phyloP scores from a whole-genome alignment of 2,888 invertebrate genomes.

The Cephus runcator region DNA sequence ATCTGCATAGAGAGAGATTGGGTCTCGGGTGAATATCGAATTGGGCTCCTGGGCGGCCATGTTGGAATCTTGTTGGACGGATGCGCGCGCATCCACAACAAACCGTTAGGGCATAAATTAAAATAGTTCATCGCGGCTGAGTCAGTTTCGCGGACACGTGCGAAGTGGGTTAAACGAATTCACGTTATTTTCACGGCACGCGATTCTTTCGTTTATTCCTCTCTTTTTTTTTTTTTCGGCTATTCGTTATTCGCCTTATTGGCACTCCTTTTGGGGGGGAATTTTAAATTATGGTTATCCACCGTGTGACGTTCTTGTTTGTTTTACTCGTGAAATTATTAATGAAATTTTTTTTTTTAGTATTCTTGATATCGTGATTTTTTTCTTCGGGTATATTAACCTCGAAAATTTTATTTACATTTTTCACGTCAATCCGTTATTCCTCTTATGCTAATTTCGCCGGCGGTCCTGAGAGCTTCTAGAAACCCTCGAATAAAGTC shows the following conservation, averaged over 20 bases:
- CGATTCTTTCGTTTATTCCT: too few species aligned
- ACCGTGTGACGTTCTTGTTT: too few species aligned
- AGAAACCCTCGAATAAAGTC: neutral
- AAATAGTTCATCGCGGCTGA: neutral
- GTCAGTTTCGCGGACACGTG: neutral
- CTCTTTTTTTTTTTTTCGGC: too few species aligned
- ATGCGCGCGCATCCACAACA: neutral
- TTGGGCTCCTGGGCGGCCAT: neutral
- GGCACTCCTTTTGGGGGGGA: too few species aligned
- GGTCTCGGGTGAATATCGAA: neutral
- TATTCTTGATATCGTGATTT: too few species aligned
- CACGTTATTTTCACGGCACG: neutral
- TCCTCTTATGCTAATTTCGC: slow-evolving; percentile 16
- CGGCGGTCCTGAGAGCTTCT: slow-evolving; percentile 7
- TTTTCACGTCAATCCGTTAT: neutral
- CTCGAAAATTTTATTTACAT: too few species aligned
- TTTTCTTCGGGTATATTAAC: too few species aligned
- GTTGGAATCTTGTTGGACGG: neutral
- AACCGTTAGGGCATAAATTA: neutral
- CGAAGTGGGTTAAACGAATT: slow-evolving; percentile 1
- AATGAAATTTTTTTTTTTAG: too few species aligned
- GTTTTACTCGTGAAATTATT: too few species aligned
- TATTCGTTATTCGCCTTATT: too few species aligned
- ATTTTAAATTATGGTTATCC: too few species aligned
- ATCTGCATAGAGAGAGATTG: too few species aligned